These are phyloP conservation scores for Struthio camelus DNA, from an alignment of 2,113 vertebrate genomes.

Conservation along the genomic window DNA sequence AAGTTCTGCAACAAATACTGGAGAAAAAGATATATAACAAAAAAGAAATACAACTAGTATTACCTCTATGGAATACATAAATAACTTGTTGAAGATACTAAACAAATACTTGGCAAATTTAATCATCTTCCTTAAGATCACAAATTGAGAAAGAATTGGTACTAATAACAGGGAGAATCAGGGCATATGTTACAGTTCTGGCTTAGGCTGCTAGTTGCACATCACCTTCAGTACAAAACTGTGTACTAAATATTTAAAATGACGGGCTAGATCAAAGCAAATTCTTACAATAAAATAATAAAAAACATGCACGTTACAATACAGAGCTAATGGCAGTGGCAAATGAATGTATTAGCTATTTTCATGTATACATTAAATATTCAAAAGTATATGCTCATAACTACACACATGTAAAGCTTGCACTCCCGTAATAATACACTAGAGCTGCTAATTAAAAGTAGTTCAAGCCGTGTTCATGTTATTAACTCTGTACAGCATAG, in stretches of 20 bases:
- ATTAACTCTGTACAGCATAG: background rate
- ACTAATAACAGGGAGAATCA: background rate
- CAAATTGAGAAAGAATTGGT: background rate
- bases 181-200: background rate
- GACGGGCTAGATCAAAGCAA: background rate
- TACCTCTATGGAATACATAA: background rate
- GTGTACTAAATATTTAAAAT: background rate
- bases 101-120: background rate
- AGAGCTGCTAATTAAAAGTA: background rate
- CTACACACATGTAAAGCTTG: fast-evolving
- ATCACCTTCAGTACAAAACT: background rate
- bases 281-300: background rate
- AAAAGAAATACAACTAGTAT: background rate
- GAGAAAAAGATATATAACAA: background rate
- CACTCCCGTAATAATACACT: background rate
- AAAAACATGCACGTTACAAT: background rate
- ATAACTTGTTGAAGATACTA: background rate
- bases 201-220: background rate
- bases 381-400: background rate
- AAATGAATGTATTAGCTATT: background rate
- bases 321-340: background rate
- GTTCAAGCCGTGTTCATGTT: background rate
- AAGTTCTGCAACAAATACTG: background rate
- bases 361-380: background rate
- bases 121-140: background rate